Evolutionary conservation across 2,113 vertebrate species (phyloP), one percentile per base, ranked within the genome.

Genomic region (Hemibagrus wyckioides): DNA sequence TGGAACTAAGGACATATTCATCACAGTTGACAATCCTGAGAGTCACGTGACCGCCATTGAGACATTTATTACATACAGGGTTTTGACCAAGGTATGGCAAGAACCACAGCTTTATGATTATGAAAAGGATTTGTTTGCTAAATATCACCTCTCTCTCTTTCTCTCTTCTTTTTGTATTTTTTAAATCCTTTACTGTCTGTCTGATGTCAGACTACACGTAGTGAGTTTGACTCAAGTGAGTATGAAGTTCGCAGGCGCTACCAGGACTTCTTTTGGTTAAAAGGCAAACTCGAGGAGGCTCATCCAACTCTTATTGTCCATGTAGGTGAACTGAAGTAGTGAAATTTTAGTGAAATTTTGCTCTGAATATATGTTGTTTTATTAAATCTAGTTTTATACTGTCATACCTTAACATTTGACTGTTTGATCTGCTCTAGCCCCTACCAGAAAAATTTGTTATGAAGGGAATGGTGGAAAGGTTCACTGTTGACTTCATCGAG

Each of bases 401-500:
- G 41, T 21, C 4, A 44, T 54, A 25, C 48, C 48, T 33, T 30
- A 85, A 57, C 50, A 52, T 8, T n/a, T 54, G 50, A 71, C 3
- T 59, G 44, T 41, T 86, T 67, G 11, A 90, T 88, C 89, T 91
- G 85, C 65, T 81, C 33, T 85, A 99, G 98, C 98, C 98, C 0
- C 94, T 99, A 86, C 98, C 98, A 4, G 98, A 99, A 92, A 99
- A 99, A 94, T 99, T 99, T 92, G 96, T 99, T 90, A 96, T 99
- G 93, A 99, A 96, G 89, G 97, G 98, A 87, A 97, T 99, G 96
- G 96, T 99, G 92, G 98, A 99, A 59, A 95, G 98, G 89, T 99
- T 99, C 91, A 99, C 94, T 19, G 94, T 97, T 1, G 96, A 97
- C 93, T 99, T 99, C 93, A 97, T 99, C 14, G 97, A 98, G 92